phyloP scores from a whole-genome alignment of 2,888 invertebrate genomes.

The Spisula solida region DNA sequence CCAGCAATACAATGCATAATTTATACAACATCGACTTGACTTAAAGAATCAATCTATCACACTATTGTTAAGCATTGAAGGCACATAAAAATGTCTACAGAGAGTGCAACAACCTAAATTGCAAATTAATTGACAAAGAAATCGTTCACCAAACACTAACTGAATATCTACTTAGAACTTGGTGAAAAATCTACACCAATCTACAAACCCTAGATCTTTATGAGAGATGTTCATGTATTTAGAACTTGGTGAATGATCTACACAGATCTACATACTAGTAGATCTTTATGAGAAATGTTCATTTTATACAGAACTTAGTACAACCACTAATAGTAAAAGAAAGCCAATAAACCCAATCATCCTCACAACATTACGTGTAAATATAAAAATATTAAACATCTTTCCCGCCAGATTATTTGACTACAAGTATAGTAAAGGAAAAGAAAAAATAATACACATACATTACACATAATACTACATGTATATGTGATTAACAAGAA shows the following conservation, averaged over 20 bases:
- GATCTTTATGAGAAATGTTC: too few species aligned
- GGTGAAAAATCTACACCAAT: not conserved
- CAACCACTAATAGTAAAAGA: slow-evolving; percentile 5
- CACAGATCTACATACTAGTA: too few species aligned
- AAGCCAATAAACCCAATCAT: not conserved
- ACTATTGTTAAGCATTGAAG: slow-evolving; percentile 34
- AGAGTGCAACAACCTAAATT: slow-evolving; percentile 20
- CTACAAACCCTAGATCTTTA: too few species aligned
- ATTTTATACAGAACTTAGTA: not conserved
- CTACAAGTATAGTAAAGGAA: slow-evolving; percentile 5
- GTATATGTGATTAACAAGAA: slow-evolving; percentile 5
- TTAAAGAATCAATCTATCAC: slow-evolving; percentile 33
- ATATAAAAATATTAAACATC: slow-evolving; percentile 30
- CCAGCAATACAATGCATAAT: slow-evolving; percentile 7
- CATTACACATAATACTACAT: not conserved
- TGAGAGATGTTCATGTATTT: too few species aligned
- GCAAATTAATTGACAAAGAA: not conserved
- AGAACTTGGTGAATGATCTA: too few species aligned
- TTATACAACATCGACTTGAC: not conserved
- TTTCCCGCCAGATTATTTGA: not conserved
- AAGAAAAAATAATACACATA: not conserved
- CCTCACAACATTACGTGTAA: not conserved
- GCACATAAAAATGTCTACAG: slow-evolving; percentile 27
- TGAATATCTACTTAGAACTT: not conserved
- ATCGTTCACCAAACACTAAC: not conserved